These are phyloP conservation scores for Rutpela maculata DNA, from an alignment of 2,888 invertebrate species.

Conservation along the genomic window DNA sequence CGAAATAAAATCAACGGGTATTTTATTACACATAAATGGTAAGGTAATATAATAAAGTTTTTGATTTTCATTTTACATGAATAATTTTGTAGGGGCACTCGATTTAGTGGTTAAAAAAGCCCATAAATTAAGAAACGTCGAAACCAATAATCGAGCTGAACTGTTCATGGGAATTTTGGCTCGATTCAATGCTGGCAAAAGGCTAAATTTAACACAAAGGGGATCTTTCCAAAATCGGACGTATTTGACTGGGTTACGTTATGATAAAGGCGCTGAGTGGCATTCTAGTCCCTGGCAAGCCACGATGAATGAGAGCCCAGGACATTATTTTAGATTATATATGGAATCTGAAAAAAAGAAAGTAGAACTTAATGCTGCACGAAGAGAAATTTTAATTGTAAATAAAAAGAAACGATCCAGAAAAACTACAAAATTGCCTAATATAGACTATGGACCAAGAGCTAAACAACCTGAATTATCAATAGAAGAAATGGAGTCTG, in stretches of 20 bases:
- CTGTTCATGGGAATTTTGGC: neutral
- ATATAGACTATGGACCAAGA: conserved; percentile 28
- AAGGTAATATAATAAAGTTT: neutral
- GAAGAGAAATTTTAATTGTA: neutral
- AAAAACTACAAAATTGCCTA: neutral
- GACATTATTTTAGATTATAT: neutral
- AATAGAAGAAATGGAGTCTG: neutral
- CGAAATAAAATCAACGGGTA: neutral
- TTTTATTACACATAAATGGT: neutral
- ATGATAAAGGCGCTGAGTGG: conserved; percentile 15
- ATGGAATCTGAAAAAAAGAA: neutral
- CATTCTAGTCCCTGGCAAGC: neutral
- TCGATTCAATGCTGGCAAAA: conserved; percentile 46
- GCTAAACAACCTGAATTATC: conserved; percentile 10
- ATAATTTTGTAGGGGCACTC: neutral
- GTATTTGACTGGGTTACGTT: conserved; percentile 36
- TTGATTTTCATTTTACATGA: neutral
- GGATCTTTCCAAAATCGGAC: conserved; percentile 39
- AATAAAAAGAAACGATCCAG: neutral
- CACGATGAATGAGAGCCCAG: neutral
- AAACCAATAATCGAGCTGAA: conserved; percentile 6
- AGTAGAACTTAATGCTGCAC: neutral
- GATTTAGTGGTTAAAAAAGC: neutral
- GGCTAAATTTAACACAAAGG: conserved; percentile 45
- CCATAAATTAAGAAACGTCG: neutral